Evolutionary conservation across 2,797 vertebrate genomes (phyloP).

Genomic region (Otolemur crassicaudatus): DNA sequence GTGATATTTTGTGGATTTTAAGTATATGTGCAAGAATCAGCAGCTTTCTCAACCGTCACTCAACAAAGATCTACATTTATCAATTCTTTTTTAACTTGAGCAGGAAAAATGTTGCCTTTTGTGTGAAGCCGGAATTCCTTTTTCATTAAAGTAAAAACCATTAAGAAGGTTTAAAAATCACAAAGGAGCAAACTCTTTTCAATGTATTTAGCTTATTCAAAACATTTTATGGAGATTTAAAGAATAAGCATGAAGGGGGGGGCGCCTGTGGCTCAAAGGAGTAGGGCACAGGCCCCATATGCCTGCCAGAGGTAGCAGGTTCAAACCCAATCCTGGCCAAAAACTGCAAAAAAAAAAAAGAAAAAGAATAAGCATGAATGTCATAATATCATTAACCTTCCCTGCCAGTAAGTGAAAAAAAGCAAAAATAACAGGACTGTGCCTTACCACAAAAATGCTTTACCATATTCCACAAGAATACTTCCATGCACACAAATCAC

Average conservation of each 20-base stretch:
- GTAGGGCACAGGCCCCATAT: no score
- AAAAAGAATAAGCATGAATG: background rate
- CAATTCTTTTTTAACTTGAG: background rate
- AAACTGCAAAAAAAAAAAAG: no score
- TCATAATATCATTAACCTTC: conserved; percentile 11
- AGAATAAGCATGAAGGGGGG: background rate
- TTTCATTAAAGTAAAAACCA: conserved; percentile 26
- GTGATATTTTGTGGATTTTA: background rate
- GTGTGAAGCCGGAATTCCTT: background rate
- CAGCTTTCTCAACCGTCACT: background rate
- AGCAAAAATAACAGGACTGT: background rate
- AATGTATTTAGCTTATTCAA: background rate
- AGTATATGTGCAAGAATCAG: conserved; percentile 31
- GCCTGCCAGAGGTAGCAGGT: no score
- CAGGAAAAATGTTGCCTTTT: conserved; percentile 31
- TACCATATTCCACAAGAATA: background rate
- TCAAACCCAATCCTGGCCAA: no score
- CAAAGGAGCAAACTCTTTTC: background rate
- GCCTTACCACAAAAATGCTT: conserved; percentile 5
- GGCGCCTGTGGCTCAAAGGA: no score
- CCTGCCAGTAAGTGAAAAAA: background rate
- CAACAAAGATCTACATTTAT: conserved; percentile 46
- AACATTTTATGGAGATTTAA: conserved; percentile 22
- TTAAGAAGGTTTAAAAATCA: conserved; percentile 21
- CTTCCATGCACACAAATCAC: conserved; percentile 33